Evolutionary conservation across 2,113 vertebrate species (phyloP), one percentile per base, ranked within the genome.

Genomic region (Holacanthus passer): DNA sequence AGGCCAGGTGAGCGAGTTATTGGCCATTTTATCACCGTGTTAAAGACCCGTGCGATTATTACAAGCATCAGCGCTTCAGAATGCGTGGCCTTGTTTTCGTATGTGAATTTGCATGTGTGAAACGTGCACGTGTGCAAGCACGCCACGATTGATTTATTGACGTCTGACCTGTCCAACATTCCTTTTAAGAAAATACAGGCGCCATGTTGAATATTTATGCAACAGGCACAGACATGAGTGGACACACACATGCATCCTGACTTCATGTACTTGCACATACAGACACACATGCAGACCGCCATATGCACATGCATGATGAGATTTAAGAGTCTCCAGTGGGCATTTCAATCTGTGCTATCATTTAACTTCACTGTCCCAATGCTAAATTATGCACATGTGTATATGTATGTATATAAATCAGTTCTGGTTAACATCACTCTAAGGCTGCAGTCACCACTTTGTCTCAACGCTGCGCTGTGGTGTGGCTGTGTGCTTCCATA

Each of bases 1-100:
- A 70, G 81, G 84, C 83, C 82, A 88, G 87, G 83, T 92, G 91
- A 89, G 84, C 82, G 59, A 74, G 84, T 89, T 89, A 92, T 91
- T 87, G 86, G 43, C 79, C 89, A 14, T 94, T 91, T 92, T 90
- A 93, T 87, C 55, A 13, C 77, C 10, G 14, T 13, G 4, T 79
- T 72, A 87, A 89, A 43, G 52, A 88, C 72, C 85, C 77, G n/a
- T 86, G 77, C 71, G 77, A 84, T 83, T 77, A 81, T 82, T 41
- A 67, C 53, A 79, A 66, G 81, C 79, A 56, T 87, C 81, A 82
- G 73, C 31, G 80, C 76, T 52, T 73, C 65, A 85, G 79, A 88
- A 83, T 77, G 81, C 60, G 10, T 50, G 47, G 52, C 69, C 79
- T 35, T 86, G 84, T 89, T 74, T 90, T 83, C 13, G 27, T 60